A percentile compares a stretch with the other conserved stretches of the same genome.
These are phyloP conservation scores for Petrocephalus microphthalmus DNA, from an alignment of 2,113 vertebrate genomes.

Conservation along the genomic window DNA sequence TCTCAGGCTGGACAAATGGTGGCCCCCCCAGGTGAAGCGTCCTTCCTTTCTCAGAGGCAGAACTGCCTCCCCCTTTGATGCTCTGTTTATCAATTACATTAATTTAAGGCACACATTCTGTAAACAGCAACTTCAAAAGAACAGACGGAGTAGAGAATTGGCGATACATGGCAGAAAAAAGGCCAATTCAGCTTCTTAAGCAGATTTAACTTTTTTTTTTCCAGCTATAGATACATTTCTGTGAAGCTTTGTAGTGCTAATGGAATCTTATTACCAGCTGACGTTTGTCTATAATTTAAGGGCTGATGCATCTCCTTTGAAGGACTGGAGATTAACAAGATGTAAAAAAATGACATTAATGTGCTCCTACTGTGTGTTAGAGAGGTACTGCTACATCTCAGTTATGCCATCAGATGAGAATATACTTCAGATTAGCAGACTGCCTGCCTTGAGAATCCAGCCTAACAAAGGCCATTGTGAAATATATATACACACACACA, in stretches of 20 bases:
- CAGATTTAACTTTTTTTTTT: constrained; percentile 11
- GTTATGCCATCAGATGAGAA: not conserved
- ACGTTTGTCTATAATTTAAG: not conserved
- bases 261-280: not conserved
- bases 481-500: too few relatives aligned
- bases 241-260: constrained; percentile 6
- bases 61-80: constrained; percentile 16
- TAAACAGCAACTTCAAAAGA: constrained; percentile 13
- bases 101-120: constrained; percentile 9
- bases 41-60: not conserved
- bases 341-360: not conserved
- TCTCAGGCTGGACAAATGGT: constrained; percentile 1
- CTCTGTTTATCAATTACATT: constrained; percentile 26
- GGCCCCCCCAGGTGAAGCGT: constrained; percentile 4
- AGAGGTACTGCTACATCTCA: not conserved
- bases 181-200: not conserved
- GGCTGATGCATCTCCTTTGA: not conserved
- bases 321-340: not conserved
- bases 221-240: not conserved
- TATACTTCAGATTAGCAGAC: not conserved
- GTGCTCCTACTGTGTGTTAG: not conserved
- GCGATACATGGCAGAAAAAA: not conserved
- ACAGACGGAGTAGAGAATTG: not conserved
- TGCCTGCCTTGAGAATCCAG: not conserved
- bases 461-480: not conserved